Evolutionary conservation across 2,113 vertebrate species (phyloP).

Genomic region (Lonchura striata): DNA sequence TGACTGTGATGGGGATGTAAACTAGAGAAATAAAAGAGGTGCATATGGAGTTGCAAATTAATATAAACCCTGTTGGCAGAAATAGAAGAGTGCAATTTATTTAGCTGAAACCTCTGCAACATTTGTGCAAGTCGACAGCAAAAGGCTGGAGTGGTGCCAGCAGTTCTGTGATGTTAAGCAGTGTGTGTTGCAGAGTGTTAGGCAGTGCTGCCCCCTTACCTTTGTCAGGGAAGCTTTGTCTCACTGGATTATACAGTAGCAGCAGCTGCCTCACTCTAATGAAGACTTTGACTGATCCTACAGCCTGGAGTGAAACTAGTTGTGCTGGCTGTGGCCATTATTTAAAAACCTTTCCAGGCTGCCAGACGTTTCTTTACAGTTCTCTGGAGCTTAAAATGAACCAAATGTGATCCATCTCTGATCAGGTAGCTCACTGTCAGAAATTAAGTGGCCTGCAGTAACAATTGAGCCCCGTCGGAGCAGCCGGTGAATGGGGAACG

Average conservation of each 20-base stretch:
- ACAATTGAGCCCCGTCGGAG: neutral
- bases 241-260: conserved; percentile 16
- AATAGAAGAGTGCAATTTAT: neutral
- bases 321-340: neutral
- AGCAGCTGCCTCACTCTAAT: conserved; percentile 28
- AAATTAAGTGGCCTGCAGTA: neutral
- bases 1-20: neutral
- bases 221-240: neutral
- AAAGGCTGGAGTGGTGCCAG: neutral
- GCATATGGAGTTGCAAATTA: neutral
- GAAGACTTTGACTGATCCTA: conserved; percentile 16
- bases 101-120: neutral
- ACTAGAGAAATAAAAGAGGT: neutral
- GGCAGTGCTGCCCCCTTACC: neutral
- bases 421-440: neutral
- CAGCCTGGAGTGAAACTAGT: neutral
- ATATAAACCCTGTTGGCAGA: neutral
- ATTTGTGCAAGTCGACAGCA: neutral
- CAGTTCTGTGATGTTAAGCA: neutral
- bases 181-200: neutral
- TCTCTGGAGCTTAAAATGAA: conserved; percentile 33
- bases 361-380: neutral
- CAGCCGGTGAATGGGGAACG: neutral
- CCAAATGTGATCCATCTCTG: neutral
- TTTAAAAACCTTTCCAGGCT: neutral